Conservation (phyloP, 2,888 invertebrate species). For the Drosophila vallismaia region DNA sequence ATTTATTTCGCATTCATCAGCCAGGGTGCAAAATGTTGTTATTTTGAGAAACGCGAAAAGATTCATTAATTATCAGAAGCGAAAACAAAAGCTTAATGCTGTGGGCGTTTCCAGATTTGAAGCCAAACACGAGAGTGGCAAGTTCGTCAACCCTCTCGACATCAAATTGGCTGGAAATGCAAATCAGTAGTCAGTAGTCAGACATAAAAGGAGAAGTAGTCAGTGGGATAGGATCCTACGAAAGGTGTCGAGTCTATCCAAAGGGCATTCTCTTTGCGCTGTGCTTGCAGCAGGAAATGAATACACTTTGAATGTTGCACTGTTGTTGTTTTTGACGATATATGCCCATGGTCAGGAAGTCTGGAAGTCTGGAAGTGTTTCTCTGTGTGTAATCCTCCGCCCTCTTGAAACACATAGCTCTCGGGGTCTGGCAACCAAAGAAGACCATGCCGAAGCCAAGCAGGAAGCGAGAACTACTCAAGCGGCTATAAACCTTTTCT, state of each 20-base stretch:
- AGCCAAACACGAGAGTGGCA: neutral
- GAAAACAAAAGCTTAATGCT: slow-evolving; percentile 16
- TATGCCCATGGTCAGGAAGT: too few relatives aligned
- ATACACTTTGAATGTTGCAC: slow-evolving; percentile 34
- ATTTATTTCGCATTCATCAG: slow-evolving; percentile 38
- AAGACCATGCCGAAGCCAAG: slow-evolving; percentile 9
- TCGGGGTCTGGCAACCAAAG: neutral
- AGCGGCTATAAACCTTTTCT: slow-evolving; percentile 57
- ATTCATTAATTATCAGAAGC: slow-evolving; percentile 23
- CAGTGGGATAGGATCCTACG: neutral
- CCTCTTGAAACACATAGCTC: slow-evolving; percentile 8
- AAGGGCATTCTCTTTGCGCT: neutral
- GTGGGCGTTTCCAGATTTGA: neutral
- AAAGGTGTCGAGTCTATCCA: slow-evolving; percentile 34
- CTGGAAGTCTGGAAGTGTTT: too few relatives aligned
- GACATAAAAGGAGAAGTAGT: neutral
- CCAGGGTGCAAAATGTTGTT: slow-evolving; percentile 12
- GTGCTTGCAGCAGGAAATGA: slow-evolving; percentile 39
- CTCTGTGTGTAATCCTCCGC: slow-evolving; percentile 19
- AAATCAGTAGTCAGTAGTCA: slow-evolving; percentile 11
- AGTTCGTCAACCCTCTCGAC: slow-evolving; percentile 15
- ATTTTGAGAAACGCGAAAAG: slow-evolving; percentile 18
- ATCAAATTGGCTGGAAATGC: slow-evolving; percentile 15
- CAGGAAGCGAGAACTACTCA: slow-evolving; percentile 45
- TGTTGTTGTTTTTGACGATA: neutral